Evolutionary conservation across 2,888 invertebrate genomes (phyloP).

Genomic region (Lasioglossum marginatum): DNA sequence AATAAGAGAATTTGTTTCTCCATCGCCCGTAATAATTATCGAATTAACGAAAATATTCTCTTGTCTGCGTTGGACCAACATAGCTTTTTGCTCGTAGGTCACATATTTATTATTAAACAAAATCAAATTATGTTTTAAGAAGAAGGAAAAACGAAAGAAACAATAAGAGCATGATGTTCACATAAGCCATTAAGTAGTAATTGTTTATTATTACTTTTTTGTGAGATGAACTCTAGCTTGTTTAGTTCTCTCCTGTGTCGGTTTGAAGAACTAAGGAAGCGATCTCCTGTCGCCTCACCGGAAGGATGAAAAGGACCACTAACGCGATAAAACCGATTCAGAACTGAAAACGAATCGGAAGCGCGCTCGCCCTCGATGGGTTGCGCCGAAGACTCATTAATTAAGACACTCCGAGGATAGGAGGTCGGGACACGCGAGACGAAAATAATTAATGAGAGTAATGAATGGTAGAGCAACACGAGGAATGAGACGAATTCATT

Average conservation of each 20-base stretch:
- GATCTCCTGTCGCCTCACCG: too few relatives aligned
- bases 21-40: too few relatives aligned
- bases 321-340: slow-evolving; percentile 8
- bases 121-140: too few relatives aligned
- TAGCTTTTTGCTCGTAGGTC: too few relatives aligned
- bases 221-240: neutral
- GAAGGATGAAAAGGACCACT: neutral
- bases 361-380: neutral
- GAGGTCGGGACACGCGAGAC: slow-evolving; percentile 27
- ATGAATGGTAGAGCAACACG: slow-evolving; percentile 31
- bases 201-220: neutral
- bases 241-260: neutral
- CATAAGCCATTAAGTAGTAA: neutral
- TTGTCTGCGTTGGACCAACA: too few relatives aligned
- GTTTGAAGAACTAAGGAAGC: neutral
- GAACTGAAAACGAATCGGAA: slow-evolving; percentile 21
- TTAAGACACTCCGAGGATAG: slow-evolving; percentile 38
- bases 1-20: too few relatives aligned
- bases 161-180: neutral
- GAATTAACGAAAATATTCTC: too few relatives aligned
- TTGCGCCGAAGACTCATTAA: slow-evolving; percentile 37
- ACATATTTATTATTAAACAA: too few relatives aligned
- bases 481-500: slow-evolving; percentile 33
- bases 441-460: slow-evolving; percentile 52
- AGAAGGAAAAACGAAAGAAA: too few relatives aligned